A percentile compares a stretch with the other conserved stretches of the same genome.
phyloP scores from a whole-genome alignment of 2,888 invertebrate genomes.

The Endotricha flammealis region DNA sequence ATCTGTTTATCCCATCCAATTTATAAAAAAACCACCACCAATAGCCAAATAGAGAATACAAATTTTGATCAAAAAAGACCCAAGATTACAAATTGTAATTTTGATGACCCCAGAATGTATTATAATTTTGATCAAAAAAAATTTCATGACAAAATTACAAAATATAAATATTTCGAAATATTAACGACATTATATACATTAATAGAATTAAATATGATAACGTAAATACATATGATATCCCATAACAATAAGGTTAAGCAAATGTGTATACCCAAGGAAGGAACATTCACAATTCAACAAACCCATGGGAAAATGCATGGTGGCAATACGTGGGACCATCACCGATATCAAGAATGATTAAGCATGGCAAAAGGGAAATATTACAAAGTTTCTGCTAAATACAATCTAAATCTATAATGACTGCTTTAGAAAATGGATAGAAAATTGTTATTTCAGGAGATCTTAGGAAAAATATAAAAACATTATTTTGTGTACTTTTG shows the following conservation, averaged over 20 bases:
- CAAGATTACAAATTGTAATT: too few relatives aligned
- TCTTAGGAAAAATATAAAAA: too few relatives aligned
- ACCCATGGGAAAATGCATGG: conserved; percentile 44
- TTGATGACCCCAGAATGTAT: too few relatives aligned
- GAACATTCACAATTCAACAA: conserved; percentile 39
- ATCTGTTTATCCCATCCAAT: conserved; percentile 48
- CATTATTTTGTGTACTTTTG: too few relatives aligned
- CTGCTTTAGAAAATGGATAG: background rate
- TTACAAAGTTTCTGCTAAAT: conserved; percentile 47
- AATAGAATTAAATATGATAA: background rate
- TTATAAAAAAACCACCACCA: conserved; percentile 33
- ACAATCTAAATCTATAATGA: conserved; percentile 10
- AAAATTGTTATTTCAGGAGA: background rate
- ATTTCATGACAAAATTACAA: background rate
- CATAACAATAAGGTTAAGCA: conserved; percentile 8
- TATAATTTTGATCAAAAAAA: background rate
- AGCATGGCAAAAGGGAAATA: conserved; percentile 64
- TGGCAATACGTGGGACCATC: conserved; percentile 63
- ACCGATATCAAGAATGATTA: conserved; percentile 78
- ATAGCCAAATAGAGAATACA: conserved; percentile 9
- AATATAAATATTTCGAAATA: background rate
- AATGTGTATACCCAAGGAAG: conserved; percentile 24
- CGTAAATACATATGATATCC: conserved; percentile 1
- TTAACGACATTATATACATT: background rate
- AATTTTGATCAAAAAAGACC: background rate